These are phyloP conservation scores for Euplexia lucipara DNA, from an alignment of 2,888 invertebrate species.

Conservation along the genomic window DNA sequence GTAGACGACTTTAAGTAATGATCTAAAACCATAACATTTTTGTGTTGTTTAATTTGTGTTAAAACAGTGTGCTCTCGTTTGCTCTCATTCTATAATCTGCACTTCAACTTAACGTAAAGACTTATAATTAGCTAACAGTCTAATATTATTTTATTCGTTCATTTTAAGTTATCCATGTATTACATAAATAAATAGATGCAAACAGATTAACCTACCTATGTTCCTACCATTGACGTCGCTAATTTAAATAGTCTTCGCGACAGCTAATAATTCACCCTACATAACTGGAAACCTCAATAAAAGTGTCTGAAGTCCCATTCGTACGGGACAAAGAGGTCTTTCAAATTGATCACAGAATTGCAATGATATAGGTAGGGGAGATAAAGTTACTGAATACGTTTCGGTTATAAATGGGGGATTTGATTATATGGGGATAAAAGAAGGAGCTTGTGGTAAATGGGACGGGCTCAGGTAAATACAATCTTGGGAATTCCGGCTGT, in stretches of 20 bases:
- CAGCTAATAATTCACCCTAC: conserved; percentile 1
- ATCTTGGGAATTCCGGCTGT: background rate
- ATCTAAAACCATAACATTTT: no score
- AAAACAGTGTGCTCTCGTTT: no score
- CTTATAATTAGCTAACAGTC: no score
- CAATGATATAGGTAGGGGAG: conserved; percentile 26
- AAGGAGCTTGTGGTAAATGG: conserved; percentile 1
- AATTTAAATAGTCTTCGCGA: background rate
- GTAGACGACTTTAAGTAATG: no score
- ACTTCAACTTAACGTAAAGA: no score
- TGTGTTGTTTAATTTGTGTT: no score
- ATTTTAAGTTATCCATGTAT: no score
- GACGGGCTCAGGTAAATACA: conserved; percentile 9
- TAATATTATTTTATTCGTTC: no score
- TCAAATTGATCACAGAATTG: conserved; percentile 22
- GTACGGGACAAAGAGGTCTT: conserved; percentile 6
- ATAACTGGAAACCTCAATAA: conserved; percentile 21
- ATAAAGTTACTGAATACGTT: conserved; percentile 33
- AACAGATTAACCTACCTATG: background rate
- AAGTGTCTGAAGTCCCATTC: conserved; percentile 29
- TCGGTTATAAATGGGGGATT: conserved; percentile 14
- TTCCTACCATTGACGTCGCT: background rate
- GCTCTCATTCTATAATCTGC: no score
- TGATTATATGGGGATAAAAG: conserved; percentile 7
- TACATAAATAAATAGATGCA: no score